Percentiles rank a stretch among this genome's conserved stretches.
Evolutionary conservation across 1,140 invertebrate species (phyloP).

Genomic region (Conopomorpha cramerella): DNA sequence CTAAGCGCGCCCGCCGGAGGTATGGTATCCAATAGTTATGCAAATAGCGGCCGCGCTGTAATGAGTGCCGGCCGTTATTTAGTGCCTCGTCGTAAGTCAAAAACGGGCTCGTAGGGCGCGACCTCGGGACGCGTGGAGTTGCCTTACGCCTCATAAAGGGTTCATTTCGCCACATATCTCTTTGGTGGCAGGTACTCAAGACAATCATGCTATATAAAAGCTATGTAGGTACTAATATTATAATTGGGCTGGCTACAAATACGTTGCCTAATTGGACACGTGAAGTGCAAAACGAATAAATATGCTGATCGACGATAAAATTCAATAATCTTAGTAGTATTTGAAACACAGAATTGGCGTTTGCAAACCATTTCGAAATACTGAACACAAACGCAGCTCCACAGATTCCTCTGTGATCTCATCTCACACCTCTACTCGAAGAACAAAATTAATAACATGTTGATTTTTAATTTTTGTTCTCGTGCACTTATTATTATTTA

Average conservation of each 20-base stretch:
- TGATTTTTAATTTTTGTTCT: conserved; percentile 55
- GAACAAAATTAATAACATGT: conserved; percentile 54
- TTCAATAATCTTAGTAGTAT: too few relatives aligned
- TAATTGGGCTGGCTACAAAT: too few relatives aligned
- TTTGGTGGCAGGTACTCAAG: too few relatives aligned
- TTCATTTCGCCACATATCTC: too few relatives aligned
- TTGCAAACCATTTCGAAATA: not conserved
- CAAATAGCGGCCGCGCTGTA: conserved; percentile 48
- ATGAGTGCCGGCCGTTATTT: conserved; percentile 56
- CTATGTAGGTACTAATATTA: too few relatives aligned
- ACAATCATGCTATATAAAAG: too few relatives aligned
- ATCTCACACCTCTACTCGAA: conserved; percentile 46
- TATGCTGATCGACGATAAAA: too few relatives aligned
- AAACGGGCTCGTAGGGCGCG: conserved; percentile 22
- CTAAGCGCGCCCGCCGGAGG: too few relatives aligned
- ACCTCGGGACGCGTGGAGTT: conserved; percentile 17
- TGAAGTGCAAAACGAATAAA: too few relatives aligned
- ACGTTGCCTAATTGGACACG: too few relatives aligned
- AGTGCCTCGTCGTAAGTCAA: conserved; percentile 52
- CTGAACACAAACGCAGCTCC: conserved; percentile 11
- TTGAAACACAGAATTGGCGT: too few relatives aligned
- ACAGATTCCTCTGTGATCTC: conserved; percentile 20
- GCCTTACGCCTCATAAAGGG: too few relatives aligned
- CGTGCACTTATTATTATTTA: conserved; percentile 59
- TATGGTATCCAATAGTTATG: conserved; percentile 56